Conservation (phyloP, 2,113 vertebrate genomes). For the Gambusia affinis region DNA sequence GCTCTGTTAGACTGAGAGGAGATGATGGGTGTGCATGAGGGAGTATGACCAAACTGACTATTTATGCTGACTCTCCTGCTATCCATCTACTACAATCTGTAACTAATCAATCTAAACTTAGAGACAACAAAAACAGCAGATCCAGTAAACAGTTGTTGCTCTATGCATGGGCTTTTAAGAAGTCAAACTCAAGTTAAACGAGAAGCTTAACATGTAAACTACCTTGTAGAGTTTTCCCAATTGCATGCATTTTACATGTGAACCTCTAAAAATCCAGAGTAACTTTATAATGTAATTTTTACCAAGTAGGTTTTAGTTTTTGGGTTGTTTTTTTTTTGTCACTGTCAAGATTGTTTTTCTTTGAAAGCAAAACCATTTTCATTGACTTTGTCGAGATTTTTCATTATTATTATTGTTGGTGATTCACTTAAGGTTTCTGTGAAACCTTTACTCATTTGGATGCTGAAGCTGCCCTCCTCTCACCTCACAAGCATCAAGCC, state of each 20-base stretch:
- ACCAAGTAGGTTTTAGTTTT: slow-evolving; percentile 25
- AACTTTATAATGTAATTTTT: slow-evolving; percentile 21
- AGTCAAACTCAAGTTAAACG: background rate
- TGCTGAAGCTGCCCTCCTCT: slow-evolving; percentile 78
- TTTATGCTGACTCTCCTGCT: slow-evolving; percentile 85
- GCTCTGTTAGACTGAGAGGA: slow-evolving; percentile 64
- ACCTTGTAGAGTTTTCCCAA: background rate
- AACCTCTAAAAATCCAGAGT: slow-evolving; percentile 18
- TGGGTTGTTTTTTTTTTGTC: background rate
- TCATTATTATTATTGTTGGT: slow-evolving; percentile 42
- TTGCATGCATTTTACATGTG: background rate
- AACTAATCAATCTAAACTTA: slow-evolving; percentile 85
- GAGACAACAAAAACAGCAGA: slow-evolving; percentile 68
- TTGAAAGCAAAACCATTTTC: slow-evolving; percentile 37
- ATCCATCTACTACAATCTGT: slow-evolving; percentile 82
- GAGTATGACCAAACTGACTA: slow-evolving; percentile 77
- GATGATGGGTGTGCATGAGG: slow-evolving; percentile 78
- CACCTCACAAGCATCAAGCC: slow-evolving; percentile 80
- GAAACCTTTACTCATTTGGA: slow-evolving; percentile 75
- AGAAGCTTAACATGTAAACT: slow-evolving; percentile 1
- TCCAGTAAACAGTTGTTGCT: slow-evolving; percentile 60
- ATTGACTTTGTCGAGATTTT: slow-evolving; percentile 56
- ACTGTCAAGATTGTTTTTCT: slow-evolving; percentile 32
- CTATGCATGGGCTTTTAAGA: slow-evolving; percentile 52
- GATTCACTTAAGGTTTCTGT: slow-evolving; percentile 67